Base-by-base conservation (phyloP, 2,797 vertebrate genomes). In the Lemur catta region DNA sequence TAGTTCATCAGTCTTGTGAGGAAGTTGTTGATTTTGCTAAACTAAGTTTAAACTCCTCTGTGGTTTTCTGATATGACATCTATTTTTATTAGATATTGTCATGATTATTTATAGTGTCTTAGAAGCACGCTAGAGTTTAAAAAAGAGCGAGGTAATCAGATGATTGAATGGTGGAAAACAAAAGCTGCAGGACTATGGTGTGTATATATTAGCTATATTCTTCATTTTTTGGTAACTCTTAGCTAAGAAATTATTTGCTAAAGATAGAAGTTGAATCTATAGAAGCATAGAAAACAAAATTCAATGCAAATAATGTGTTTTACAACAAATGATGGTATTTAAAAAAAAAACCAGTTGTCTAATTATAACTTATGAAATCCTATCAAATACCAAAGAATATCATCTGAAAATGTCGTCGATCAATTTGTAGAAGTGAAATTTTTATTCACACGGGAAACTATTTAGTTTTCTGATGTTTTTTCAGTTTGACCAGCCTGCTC, bases 21-120 rank as follows among this genome's bases (percentile, higher is more conserved):
- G 84, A 97, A 98, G 96, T 94, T 97, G 97, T 97, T 98, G 97
- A 96, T 97, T 96, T 96, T 96, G 94, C 94, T 97, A 96, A 98
- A 97, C 96, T 96, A 95, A 97, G 92, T 95, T 97, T 92, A 65
- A 48, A 67, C 28, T 97, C 69, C 41, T 33, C 80, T 76, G 50
- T 89, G 95, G 92, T 79, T 97, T 97, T 96, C 82, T 89, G 93
- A 96, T 96, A 96, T 90, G 96, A 97, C 96, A 97, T 97, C 94
- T 97, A 97, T 95, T 97, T 98, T 97, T 97, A 97, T 96, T 96
- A 93, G 95, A 84, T 96, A 96, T 89, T 90, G 95, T 95, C 96
- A 96, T 79, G 87, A 94, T 95, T 96, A 97, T 97, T 97, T 97
- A 95, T 94, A 88, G 74, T 11, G 0, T 92, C 55, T 90, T 84